phyloP scores from a whole-genome alignment of 2,797 vertebrate genomes.

The Trachurus trachurus region DNA sequence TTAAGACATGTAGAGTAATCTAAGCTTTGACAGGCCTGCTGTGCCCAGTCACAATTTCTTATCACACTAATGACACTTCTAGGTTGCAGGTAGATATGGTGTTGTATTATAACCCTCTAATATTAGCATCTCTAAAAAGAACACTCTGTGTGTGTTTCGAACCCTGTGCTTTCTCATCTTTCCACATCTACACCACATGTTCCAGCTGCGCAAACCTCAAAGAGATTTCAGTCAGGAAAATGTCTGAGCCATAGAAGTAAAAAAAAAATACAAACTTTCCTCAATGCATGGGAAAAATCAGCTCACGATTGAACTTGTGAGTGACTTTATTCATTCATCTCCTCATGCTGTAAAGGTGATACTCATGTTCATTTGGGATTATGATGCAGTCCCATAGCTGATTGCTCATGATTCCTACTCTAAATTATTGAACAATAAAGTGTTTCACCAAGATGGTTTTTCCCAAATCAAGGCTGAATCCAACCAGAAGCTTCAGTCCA shows the following conservation, averaged over 20 bases:
- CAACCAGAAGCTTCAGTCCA: conserved; percentile 11
- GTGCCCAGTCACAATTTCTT: not conserved
- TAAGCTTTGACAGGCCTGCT: not conserved
- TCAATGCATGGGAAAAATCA: conserved; percentile 21
- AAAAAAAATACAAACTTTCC: not conserved
- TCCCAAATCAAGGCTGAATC: conserved; percentile 20
- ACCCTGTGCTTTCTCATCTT: not conserved
- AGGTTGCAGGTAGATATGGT: not conserved
- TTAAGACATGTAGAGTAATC: no score
- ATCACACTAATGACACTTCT: not conserved
- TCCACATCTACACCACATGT: not conserved
- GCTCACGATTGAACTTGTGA: conserved; percentile 9
- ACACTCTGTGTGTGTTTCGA: not conserved
- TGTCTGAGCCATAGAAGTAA: not conserved
- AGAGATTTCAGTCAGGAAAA: conserved; percentile 16
- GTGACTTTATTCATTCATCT: conserved; percentile 40
- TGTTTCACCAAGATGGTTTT: conserved; percentile 23
- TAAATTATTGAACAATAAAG: conserved; percentile 50
- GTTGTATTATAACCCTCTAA: not conserved
- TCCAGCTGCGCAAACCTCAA: not conserved
- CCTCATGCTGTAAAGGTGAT: conserved; percentile 40
- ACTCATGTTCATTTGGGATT: conserved; percentile 24
- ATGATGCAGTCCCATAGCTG: conserved; percentile 21
- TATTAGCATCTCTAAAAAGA: not conserved
- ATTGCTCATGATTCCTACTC: conserved; percentile 41